Evolutionary conservation across 2,888 invertebrate species (phyloP), one percentile per base, ranked within the genome.

Genomic region (Listrodromus nycthemerus): DNA sequence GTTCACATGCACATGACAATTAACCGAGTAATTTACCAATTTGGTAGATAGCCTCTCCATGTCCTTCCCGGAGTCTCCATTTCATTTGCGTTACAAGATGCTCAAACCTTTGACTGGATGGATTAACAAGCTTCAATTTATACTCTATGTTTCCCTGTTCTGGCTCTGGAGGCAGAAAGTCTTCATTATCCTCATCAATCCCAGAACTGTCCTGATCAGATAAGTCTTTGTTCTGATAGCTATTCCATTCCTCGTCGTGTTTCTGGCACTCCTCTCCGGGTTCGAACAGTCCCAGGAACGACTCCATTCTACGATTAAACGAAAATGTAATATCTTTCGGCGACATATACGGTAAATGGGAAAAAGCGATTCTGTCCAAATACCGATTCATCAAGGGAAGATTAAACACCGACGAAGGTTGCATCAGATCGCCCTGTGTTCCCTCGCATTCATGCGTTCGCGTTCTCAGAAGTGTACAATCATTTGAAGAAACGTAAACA

Each of bases 11-110:
- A 1, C 2, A 16, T 45, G 5, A 16, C 4, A 45, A 65, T 66
- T 55, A 30, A 61, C 58, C 3, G 7, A 1, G 24, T 5, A 75
- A 81, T 65, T 85, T 90, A 93, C 93, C 99, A 70, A 99, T 97
- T 94, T 99, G 98, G 94, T 99, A 99, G 85, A 99, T 98, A 0
- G 99, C 99, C 93, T 98, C 98, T 0, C 99, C 99, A 87, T 98
- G 97, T 37, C 99, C 98, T 93, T 98, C 98, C 0, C 98, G 96
- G 10, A 99, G 95, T 0, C 99, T 95, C 99, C 99, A 99, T 94
- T 99, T 99, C 95, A 99, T 96, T 95, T 99, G 99, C 0, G 99
- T 99, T 24, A 99, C 98, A 41, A 99, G 94, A 94, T 99, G 99
- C 93, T 99, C 98, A 91, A 98, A 97, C 83, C 99, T 95, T 89